Evolutionary conservation across 2,797 vertebrate species (phyloP).

Genomic region (Cynopterus sphinx): DNA sequence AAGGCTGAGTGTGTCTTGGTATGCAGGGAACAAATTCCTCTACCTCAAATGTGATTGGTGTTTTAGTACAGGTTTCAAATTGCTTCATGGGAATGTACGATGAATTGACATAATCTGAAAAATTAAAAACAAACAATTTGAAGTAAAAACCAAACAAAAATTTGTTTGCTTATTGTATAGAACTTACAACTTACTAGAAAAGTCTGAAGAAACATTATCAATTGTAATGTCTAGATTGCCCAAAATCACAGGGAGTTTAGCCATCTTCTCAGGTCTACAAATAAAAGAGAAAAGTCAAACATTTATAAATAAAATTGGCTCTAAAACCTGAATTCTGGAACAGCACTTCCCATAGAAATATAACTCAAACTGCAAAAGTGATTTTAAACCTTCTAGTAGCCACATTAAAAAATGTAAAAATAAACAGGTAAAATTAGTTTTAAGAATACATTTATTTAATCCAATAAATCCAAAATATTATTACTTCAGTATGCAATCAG

Average conservation of each 20-base stretch:
- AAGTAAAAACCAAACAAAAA: constrained; percentile 64
- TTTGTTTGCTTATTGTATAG: neutral
- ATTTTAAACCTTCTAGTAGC: neutral
- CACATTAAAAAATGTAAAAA: neutral
- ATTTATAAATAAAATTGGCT: neutral
- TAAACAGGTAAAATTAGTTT: neutral
- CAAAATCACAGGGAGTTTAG: constrained; percentile 96
- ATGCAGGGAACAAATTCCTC: constrained; percentile 98
- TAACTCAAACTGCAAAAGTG: neutral
- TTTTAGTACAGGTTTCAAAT: constrained; percentile 89
- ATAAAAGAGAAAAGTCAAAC: constrained; percentile 56
- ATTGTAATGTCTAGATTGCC: constrained; percentile 97
- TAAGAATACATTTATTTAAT: neutral
- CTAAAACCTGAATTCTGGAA: neutral
- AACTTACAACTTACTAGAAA: constrained; percentile 90
- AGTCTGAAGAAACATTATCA: constrained; percentile 93
- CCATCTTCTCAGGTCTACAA: constrained; percentile 97
- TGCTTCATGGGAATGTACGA: constrained; percentile 96
- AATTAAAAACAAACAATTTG: constrained; percentile 65
- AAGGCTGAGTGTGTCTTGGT: constrained; percentile 96
- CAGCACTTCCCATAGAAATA: neutral
- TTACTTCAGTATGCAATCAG: neutral
- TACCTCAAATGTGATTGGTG: constrained; percentile 90
- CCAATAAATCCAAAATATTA: neutral
- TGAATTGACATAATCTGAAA: constrained; percentile 95